phyloP scores from a whole-genome alignment of 2,113 vertebrate genomes.

The Hepsetus odoe region DNA sequence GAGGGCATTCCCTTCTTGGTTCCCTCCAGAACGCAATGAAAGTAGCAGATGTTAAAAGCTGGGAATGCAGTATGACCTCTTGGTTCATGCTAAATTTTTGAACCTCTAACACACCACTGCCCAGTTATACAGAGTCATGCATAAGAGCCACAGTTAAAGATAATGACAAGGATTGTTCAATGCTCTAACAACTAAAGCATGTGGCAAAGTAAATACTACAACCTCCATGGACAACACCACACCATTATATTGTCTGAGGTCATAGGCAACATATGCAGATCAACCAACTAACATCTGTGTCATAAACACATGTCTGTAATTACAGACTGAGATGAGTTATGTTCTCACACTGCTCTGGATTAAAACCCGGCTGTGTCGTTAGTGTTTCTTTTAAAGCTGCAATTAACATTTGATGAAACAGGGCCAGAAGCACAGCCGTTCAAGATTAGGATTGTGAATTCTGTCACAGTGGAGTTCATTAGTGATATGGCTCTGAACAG shows the following conservation, averaged over 20 bases:
- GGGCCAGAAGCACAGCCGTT: conserved; percentile 44
- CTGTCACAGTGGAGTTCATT: conserved; percentile 51
- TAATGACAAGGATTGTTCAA: conserved; percentile 8
- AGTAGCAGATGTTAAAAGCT: conserved; percentile 12
- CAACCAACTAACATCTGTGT: conserved; percentile 63
- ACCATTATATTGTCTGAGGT: conserved; percentile 34
- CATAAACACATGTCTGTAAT: conserved; percentile 69
- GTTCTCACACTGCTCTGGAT: conserved; percentile 66
- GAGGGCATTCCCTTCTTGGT: neutral
- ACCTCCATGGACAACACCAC: conserved; percentile 12
- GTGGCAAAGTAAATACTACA: conserved; percentile 33
- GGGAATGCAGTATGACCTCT: neutral
- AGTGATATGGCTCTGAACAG: conserved; percentile 37
- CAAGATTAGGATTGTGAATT: conserved; percentile 47
- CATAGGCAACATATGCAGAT: conserved; percentile 43
- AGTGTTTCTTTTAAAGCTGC: conserved; percentile 43
- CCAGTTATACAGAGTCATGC: neutral
- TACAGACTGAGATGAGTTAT: conserved; percentile 61
- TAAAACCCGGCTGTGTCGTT: conserved; percentile 60
- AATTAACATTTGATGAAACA: conserved; percentile 66
- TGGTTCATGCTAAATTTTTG: neutral
- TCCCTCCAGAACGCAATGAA: no score
- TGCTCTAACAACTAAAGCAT: conserved; percentile 32
- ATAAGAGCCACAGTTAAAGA: conserved; percentile 3
- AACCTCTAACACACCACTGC: neutral